Base-by-base conservation (phyloP, 2,797 vertebrate genomes). In the Erithacus rubecula region DNA sequence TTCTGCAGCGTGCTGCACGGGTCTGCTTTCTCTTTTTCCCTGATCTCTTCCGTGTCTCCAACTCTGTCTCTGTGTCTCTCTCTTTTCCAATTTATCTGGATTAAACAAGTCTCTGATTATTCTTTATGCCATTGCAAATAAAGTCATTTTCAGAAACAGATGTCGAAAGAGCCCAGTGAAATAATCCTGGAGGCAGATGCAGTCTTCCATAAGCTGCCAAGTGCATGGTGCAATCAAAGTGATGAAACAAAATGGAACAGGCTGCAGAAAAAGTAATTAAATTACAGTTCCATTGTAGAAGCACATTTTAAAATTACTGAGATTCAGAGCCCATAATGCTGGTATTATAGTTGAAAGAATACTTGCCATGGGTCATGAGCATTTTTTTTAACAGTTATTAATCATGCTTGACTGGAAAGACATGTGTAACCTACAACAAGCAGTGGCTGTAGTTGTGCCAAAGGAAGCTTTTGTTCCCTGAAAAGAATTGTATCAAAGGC, bases 401-500 rank as follows among this genome's bases (percentile, higher is more conserved):
- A 97, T 97, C 96, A 97, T 93, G 97, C 96, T 97, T 97, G 96
- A 96, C 96, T 97, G 92, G 94, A 96, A 96, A 96, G 95, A 96
- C 95, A 91, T 95, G 91, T 96, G 93, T 96, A 96, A 96, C 94
- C 92, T 96, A 96, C 94, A 95, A 96, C 94, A 97, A 96, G 93
- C 94, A 81, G 65, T 80, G 93, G 92, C 94, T 97, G 81, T 96
- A 95, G 93, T 90, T 91, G 78, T 96, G 94, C 94, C 96, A 97
- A 96, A 92, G 90, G 95, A 97, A 94, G 94, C 95, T 94, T 97
- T 97, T 96, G 95, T 97, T 97, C 96, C 94, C 94, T 83, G 87
- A 83, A 96, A 89, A 96, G 96, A 97, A 96, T 92, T 93, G 94
- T 96, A 96, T 97, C 94, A 96, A 97, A 97, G 96, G 95, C 93